Base-by-base conservation (phyloP, 2,797 vertebrate genomes). In the Harpagifer antarcticus region DNA sequence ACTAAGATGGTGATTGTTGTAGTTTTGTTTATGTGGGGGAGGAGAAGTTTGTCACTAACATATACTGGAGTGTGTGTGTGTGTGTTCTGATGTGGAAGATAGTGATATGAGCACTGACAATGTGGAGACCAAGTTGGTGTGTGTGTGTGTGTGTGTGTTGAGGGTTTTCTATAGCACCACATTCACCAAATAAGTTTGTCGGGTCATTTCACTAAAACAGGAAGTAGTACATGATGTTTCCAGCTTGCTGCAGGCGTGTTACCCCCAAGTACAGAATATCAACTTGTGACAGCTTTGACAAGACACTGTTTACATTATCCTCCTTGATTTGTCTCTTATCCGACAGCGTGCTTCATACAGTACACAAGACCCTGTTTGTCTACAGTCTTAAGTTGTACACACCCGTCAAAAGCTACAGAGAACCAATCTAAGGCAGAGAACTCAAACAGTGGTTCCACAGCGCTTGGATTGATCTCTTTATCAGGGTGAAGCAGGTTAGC, bases 131-230 rank as follows among this genome's bases (percentile, higher is more conserved):
- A 14, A 72, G 72, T 71, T 70, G 49, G 43, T 68, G 45, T 76
- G 56, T 68, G 42, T 74, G 40, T 78, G 37, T 60, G 53, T 78
- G 67, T 54, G 49, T 78, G 20, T 83, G 52, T 69, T 76, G 45
- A 45, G 67, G 84, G 76, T 77, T 83, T 87, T 90, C 91, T 93
- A 94, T 88, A 95, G 94, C 94, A 95, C 94, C 92, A 93, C 89
- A 92, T 93, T 91, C 85, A 94, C 92, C 88, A 91, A 90, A 82
- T 72, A 74, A 87, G 60, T 87, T 87, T 85, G 66, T 87, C 79
- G 84, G 81, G 88, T 90, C 59, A 59, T 86, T 86, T 90, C 58
- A 87, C 76, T 83, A 88, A 87, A 93, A 93, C 58, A 77, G 88
- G 86, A 93, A 83, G 86, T 82, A 82, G 79, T 76, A 86, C 83